Conservation (phyloP, 2,113 vertebrate species). For the Syngnathoides biaculeatus region DNA sequence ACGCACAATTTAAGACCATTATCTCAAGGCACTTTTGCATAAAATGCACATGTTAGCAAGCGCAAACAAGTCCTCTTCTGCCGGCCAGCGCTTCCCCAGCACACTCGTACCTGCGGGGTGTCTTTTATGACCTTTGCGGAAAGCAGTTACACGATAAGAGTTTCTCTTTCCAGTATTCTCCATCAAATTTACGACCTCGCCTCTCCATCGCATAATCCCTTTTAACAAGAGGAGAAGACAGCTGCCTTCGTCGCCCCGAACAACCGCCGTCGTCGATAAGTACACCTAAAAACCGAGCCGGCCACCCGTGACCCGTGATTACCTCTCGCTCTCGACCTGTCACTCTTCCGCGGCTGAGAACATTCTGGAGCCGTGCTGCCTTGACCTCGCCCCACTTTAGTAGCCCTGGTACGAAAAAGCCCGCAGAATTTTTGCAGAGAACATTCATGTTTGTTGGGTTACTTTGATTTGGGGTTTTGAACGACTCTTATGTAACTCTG, state of each 20-base stretch:
- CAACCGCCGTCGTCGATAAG: slow-evolving; percentile 3
- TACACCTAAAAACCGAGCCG: slow-evolving; percentile 1
- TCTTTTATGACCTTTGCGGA: slow-evolving; percentile 31
- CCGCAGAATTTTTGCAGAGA: background rate
- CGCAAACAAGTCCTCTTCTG: slow-evolving; percentile 38
- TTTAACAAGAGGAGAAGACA: slow-evolving; percentile 33
- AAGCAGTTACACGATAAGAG: slow-evolving; percentile 35
- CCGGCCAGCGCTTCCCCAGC: slow-evolving; percentile 28
- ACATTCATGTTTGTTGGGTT: too few relatives aligned
- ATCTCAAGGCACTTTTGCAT: slow-evolving; percentile 55
- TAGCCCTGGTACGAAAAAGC: background rate
- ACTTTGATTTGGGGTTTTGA: too few relatives aligned
- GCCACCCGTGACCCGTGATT: background rate
- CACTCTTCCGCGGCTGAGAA: background rate
- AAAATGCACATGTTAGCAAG: slow-evolving; percentile 28
- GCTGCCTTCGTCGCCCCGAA: slow-evolving; percentile 34
- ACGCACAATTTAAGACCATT: slow-evolving; percentile 38
- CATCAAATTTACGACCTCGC: slow-evolving; percentile 31
- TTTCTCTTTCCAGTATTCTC: slow-evolving; percentile 11
- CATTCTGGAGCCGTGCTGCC: background rate
- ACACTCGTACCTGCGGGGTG: slow-evolving; percentile 23
- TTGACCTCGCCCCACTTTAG: background rate
- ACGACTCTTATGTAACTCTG: too few relatives aligned
- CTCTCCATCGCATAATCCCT: slow-evolving; percentile 35
- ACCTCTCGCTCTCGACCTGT: background rate